phyloP scores from a whole-genome alignment of 2,888 invertebrate species.

The Blastobasis adustella region DNA sequence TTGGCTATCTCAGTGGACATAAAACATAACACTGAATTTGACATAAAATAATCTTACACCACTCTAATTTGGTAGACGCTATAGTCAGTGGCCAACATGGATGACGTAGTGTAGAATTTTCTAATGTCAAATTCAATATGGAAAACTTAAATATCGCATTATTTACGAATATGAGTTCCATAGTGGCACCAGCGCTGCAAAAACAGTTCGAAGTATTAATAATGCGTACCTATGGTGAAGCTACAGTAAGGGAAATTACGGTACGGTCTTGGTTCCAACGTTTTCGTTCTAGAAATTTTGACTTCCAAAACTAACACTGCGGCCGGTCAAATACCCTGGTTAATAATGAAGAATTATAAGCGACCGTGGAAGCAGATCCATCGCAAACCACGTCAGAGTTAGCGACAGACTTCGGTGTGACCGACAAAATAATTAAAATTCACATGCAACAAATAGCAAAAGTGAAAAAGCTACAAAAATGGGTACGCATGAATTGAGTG shows the following conservation, averaged over 20 bases:
- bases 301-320: constrained; percentile 6
- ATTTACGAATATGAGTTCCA: constrained; percentile 14
- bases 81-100: constrained; percentile 12
- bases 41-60: too few relatives aligned
- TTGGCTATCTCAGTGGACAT: too few relatives aligned
- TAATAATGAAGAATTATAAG: constrained; percentile 11
- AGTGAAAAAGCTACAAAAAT: constrained; percentile 8
- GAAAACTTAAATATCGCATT: constrained; percentile 13
- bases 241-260: constrained; percentile 13
- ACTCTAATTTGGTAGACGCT: too few relatives aligned
- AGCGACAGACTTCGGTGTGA: constrained; percentile 16
- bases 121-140: too few relatives aligned
- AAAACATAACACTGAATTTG: too few relatives aligned
- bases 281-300: constrained; percentile 17
- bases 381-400: constrained; percentile 17
- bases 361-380: constrained; percentile 16
- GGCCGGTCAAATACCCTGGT: constrained; percentile 7
- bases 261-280: constrained; percentile 15
- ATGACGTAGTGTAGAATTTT: too few relatives aligned
- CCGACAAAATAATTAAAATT: constrained; percentile 16
- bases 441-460: constrained; percentile 11
- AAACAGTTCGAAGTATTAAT: constrained; percentile 18
- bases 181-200: constrained; percentile 16
- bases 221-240: constrained; percentile 12
- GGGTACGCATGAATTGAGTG: constrained; percentile 9